Base-by-base conservation (phyloP, 2,113 vertebrate genomes). In the Cnemophilus loriae region DNA sequence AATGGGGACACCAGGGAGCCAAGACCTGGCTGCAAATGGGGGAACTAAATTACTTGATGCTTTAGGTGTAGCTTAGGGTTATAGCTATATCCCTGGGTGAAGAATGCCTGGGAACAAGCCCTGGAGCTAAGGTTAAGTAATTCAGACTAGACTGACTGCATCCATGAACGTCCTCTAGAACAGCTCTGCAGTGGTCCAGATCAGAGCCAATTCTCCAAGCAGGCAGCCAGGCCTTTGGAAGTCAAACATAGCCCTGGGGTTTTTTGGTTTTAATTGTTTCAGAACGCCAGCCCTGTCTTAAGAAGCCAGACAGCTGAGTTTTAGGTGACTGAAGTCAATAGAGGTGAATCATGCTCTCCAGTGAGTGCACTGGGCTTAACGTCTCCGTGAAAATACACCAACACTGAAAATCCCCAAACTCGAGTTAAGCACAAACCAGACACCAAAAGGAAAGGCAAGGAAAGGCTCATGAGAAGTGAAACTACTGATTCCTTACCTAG, bases 311-410 rank as follows among this genome's bases (percentile, higher is more conserved):
- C 13, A 73, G 15, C 14, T 79, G 44, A 22, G 22, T 60, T 68
- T 60, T n/a, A 22, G 32, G 6, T n/a, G 32, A 8, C 41, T 76
- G 49, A 88, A 63, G 39, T 71, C 52, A 83, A 47, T 22, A 53
- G 67, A 79, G 12, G 21, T 64, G 86, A 76, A 42, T 60, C 20
- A 10, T 2, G 2, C 28, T 57, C 39, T 35, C 12, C 33, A 59
- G 6, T 13, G 49, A 53, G 28, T 52, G 47, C 0, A 0, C 12
- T 47, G 23, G 5, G 7, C 16, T 68, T 79, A 56, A 33, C 6
- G 5, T 55, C 16, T 53, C 42, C 67, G n/a, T 53, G 69, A 71
- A 69, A 92, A 81, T 23, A 50, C 26, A 41, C 7, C 30, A 55
- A n/a, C 23, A 55, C 24, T 56, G n/a, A 78, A 89, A 56, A 76